Evolutionary conservation across 2,888 invertebrate species (phyloP).

Genomic region (Aelia acuminata): DNA sequence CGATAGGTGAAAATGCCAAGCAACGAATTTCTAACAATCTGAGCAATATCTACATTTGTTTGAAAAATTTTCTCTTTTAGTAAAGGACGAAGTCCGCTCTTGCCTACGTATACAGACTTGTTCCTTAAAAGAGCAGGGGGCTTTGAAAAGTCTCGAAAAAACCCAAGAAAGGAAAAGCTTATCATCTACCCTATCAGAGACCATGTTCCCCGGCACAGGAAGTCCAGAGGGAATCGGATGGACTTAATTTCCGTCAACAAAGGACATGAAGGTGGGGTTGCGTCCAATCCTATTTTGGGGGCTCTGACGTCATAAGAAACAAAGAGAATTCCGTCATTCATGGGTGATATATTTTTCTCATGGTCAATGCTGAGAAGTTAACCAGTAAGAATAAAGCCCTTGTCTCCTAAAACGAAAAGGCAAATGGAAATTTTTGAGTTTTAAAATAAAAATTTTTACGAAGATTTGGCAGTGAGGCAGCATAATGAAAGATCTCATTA

Average conservation of each 20-base stretch:
- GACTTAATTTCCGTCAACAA: constrained; percentile 30
- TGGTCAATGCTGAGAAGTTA: not conserved
- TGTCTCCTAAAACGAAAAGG: too few relatives aligned
- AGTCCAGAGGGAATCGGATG: not conserved
- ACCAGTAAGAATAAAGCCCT: too few relatives aligned
- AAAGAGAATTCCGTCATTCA: not conserved
- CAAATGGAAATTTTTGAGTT: too few relatives aligned
- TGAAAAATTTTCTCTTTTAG: not conserved
- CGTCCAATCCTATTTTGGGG: not conserved
- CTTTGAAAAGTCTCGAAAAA: not conserved
- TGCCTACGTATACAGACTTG: not conserved
- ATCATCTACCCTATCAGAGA: not conserved
- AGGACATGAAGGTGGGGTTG: not conserved
- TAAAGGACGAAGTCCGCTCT: not conserved
- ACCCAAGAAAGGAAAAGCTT: not conserved
- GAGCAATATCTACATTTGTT: too few relatives aligned
- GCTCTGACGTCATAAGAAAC: not conserved
- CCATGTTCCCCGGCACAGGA: not conserved
- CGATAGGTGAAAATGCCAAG: too few relatives aligned
- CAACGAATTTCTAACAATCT: not conserved
- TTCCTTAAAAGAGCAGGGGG: not conserved
- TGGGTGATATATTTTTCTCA: not conserved
- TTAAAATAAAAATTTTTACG: too few relatives aligned
- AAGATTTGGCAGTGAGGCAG: too few relatives aligned
- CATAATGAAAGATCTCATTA: too few relatives aligned